Percentiles rank a stretch among this genome's conserved stretches.
Evolutionary conservation across 2,113 vertebrate genomes (phyloP).

Genomic region (Megaleporinus macrocephalus): DNA sequence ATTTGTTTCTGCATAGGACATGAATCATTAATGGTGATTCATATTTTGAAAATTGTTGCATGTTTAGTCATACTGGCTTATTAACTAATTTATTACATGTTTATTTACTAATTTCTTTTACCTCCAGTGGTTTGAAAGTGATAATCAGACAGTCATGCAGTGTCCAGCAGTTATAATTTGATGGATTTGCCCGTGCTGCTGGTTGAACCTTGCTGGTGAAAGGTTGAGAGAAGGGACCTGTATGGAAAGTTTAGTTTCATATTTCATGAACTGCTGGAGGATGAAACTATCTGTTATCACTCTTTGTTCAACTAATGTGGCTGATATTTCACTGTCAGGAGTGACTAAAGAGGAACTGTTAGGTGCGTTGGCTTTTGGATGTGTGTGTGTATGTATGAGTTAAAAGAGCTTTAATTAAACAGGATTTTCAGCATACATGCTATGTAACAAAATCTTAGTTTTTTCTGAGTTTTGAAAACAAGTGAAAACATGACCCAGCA

Average conservation of each 20-base stretch:
- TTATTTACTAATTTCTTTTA: background rate
- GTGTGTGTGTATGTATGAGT: background rate
- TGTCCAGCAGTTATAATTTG: background rate
- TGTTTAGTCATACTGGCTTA: background rate
- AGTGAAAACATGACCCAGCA: too few relatives aligned
- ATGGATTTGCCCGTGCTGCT: background rate
- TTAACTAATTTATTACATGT: background rate
- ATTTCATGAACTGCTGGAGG: background rate
- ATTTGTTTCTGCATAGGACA: background rate
- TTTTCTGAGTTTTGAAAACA: too few relatives aligned
- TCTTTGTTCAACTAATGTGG: background rate
- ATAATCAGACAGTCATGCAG: background rate
- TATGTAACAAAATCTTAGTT: too few relatives aligned
- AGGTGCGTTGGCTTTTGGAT: background rate
- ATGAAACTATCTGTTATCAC: background rate
- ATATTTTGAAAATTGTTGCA: background rate
- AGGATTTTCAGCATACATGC: too few relatives aligned
- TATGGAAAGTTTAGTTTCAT: background rate
- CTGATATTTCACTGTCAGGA: conserved; percentile 6
- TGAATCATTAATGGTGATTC: background rate
- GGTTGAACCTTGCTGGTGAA: background rate
- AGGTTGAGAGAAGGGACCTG: background rate
- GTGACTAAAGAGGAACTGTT: background rate
- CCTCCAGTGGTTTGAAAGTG: background rate
- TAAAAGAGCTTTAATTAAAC: background rate